phyloP scores from a whole-genome alignment of 2,888 invertebrate genomes.

The Meteorus cinctellus region DNA sequence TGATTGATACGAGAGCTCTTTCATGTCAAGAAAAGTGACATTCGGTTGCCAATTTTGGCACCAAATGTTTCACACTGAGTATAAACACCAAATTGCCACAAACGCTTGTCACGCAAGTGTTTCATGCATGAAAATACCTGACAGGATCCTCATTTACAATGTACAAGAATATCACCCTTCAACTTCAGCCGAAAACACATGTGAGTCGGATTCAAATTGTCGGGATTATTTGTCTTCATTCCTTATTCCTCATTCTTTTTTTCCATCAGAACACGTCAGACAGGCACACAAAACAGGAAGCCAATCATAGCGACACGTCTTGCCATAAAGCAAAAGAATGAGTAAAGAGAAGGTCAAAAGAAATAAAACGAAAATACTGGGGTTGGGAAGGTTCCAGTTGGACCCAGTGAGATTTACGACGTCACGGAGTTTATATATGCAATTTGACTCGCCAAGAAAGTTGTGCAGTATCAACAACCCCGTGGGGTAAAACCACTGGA shows the following conservation, averaged over 20 bases:
- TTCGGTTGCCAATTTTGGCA: no score
- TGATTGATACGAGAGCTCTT: no score
- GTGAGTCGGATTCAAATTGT: conserved; percentile 10
- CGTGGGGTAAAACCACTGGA: background rate
- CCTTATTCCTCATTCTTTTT: conserved; percentile 5
- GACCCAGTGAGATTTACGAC: conserved; percentile 9
- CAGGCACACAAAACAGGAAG: conserved; percentile 11
- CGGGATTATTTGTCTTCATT: background rate
- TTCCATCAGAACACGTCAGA: background rate
- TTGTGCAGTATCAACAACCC: conserved; percentile 2
- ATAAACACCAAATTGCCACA: no score
- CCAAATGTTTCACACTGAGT: no score
- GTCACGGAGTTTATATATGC: conserved; percentile 15
- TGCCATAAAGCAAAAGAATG: background rate
- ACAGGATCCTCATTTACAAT: no score
- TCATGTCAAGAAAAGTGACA: no score
- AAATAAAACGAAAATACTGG: background rate
- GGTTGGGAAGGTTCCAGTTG: background rate
- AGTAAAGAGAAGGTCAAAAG: conserved; percentile 1
- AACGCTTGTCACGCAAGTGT: no score
- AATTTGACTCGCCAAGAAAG: conserved; percentile 11
- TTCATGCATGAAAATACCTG: no score
- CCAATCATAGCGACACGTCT: conserved; percentile 17
- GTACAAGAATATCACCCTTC: no score
- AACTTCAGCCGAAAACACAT: no score